A percentile compares a stretch with the other conserved stretches of the same genome.
phyloP scores from a whole-genome alignment of 1,140 invertebrate genomes.

The Aphelinus atriplicis region DNA sequence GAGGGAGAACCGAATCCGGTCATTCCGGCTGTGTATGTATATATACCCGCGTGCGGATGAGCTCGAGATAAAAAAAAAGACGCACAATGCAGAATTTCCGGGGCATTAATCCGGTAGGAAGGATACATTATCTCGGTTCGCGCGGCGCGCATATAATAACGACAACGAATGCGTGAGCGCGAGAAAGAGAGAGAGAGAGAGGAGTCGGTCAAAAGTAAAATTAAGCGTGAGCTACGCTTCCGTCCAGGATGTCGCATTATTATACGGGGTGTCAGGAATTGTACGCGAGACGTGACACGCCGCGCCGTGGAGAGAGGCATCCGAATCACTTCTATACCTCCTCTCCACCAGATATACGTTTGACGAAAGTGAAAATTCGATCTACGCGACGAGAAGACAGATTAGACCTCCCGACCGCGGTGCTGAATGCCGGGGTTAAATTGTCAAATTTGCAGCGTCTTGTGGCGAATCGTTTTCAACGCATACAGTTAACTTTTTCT shows the following conservation, averaged over 20 bases:
- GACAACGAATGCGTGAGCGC: neutral
- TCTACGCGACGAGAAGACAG: too few relatives aligned
- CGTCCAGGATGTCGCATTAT: slow-evolving; percentile 22
- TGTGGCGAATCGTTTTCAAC: too few relatives aligned
- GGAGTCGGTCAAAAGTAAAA: slow-evolving; percentile 28
- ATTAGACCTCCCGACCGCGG: too few relatives aligned
- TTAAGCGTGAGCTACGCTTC: slow-evolving; percentile 21
- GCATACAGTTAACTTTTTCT: too few relatives aligned
- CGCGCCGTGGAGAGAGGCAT: too few relatives aligned
- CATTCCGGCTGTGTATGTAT: neutral
- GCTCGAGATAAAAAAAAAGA: neutral
- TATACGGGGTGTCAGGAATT: neutral
- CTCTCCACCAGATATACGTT: too few relatives aligned
- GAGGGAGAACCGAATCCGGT: slow-evolving; percentile 5
- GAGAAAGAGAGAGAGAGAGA: slow-evolving; percentile 11
- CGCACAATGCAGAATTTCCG: slow-evolving; percentile 13
- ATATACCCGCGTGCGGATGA: neutral
- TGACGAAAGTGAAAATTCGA: too few relatives aligned
- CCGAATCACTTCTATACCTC: too few relatives aligned
- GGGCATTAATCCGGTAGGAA: slow-evolving; percentile 23
- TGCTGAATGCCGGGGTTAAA: too few relatives aligned
- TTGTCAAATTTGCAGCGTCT: too few relatives aligned
- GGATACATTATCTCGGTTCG: slow-evolving; percentile 28
- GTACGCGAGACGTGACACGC: too few relatives aligned
- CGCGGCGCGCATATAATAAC: neutral